These are phyloP conservation scores for Penaeus vannamei DNA, from an alignment of 1,140 invertebrate species.

Conservation along the genomic window DNA sequence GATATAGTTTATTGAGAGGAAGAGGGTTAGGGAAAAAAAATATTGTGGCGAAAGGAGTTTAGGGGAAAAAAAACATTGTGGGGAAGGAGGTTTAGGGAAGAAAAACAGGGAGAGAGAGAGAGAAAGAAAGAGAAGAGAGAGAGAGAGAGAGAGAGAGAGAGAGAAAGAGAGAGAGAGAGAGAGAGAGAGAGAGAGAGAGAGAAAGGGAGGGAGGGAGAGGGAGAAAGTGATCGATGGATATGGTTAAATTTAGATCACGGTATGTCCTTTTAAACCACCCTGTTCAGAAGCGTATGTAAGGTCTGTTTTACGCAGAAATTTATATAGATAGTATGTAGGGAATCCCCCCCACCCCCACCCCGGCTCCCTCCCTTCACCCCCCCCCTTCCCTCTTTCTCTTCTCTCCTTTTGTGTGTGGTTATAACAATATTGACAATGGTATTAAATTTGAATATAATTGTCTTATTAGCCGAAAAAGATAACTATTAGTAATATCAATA, in stretches of 20 bases:
- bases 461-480: no score
- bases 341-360: no score
- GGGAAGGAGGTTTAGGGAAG: neutral
- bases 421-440: no score
- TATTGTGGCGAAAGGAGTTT: neutral
- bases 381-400: no score
- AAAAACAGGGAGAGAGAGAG: neutral
- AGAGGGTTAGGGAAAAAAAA: neutral
- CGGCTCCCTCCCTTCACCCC: no score
- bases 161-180: neutral
- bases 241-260: neutral
- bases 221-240: neutral
- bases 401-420: no score
- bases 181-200: neutral
- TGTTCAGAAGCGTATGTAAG: no score
- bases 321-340: no score
- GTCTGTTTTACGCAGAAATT: no score
- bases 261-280: no score
- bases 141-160: neutral
- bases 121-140: neutral
- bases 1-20: neutral
- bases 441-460: no score
- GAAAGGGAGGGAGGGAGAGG: neutral
- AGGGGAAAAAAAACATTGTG: neutral
- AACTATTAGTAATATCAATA: no score